Evolutionary conservation across 2,113 vertebrate genomes (phyloP).

Genomic region (Gopherus evgoodei): DNA sequence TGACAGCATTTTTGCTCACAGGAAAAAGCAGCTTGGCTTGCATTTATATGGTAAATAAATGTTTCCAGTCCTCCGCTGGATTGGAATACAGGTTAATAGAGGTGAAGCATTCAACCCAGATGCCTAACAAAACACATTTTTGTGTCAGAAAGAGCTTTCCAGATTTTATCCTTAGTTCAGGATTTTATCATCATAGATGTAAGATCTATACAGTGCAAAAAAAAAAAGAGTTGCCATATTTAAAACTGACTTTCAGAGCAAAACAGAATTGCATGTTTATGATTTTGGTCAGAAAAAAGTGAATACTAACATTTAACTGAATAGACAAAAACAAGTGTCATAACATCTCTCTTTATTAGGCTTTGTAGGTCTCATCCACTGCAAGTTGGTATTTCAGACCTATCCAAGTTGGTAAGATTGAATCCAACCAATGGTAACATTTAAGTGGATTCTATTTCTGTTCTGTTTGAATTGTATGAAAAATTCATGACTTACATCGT

Average conservation of each 20-base stretch:
- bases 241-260: slow-evolving; percentile 16
- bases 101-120: slow-evolving; percentile 53
- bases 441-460: slow-evolving; percentile 47
- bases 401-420: slow-evolving; percentile 53
- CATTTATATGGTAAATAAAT: slow-evolving; percentile 68
- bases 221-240: background rate
- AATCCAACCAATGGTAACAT: slow-evolving; percentile 49
- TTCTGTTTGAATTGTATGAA: slow-evolving; percentile 64
- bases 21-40: slow-evolving; percentile 57
- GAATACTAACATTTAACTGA: slow-evolving; percentile 1
- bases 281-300: background rate
- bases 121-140: slow-evolving; percentile 36
- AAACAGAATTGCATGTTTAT: slow-evolving; percentile 24
- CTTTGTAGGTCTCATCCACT: slow-evolving; percentile 8
- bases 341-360: background rate
- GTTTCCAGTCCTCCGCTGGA: slow-evolving; percentile 49
- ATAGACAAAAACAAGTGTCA: slow-evolving; percentile 13
- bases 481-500: slow-evolving; percentile 49
- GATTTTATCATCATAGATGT: slow-evolving; percentile 53
- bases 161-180: slow-evolving; percentile 19
- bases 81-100: slow-evolving; percentile 73
- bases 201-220: slow-evolving; percentile 17
- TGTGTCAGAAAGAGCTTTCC: slow-evolving; percentile 40
- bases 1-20: slow-evolving; percentile 27
- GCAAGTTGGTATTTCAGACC: slow-evolving; percentile 32